Evolutionary conservation across 23 tunicate genomes (phyloP), one percentile per base, ranked within the genome.

Genomic region (Trididemnum nubilum): DNA sequence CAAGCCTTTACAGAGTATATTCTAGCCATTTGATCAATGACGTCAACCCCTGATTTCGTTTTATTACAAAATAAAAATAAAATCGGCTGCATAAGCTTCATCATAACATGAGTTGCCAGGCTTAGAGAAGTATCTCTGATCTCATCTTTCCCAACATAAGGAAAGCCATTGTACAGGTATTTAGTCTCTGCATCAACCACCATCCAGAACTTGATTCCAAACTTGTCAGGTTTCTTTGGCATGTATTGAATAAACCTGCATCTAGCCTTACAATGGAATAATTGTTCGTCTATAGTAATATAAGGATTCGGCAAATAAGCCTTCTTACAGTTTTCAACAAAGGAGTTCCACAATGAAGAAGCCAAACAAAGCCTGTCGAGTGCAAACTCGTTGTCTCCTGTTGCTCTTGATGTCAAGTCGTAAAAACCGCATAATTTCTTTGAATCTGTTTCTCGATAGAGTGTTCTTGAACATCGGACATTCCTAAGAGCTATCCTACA

Each of bases 201-300:
- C 58, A 73, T 37, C 60, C 79, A 73, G 59, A 73, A 73, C 79
- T 73, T 73, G 58, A 73, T 37, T 37, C 79, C 58, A 73, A 73
- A 73, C 79, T 73, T 73, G 59, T 73, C 79, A 38, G 59, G 59
- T 24, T 73, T 73, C 37, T 73, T 73, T 7, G 59, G 59, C 79
- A 73, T 73, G 59, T 73, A 73, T 38, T 73, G 79, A 38, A 73
- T 73, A 38, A 73, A 73, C 33, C 59, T 73, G 58, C 79, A 73
- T 36, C 27, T 37, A 36, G 79, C 79, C 79, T 73, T 73, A 38
- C 59, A 37, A 36, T 58, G 79, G 7, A 73, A 33, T 38, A 28
- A 26, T 73, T 73, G 79, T 39, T 73, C 59, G 33, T 73, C 79
- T 7, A 73, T 26, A 7, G 79, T 73, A 38, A 73, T 73, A 59